Base-by-base conservation (phyloP, 1,140 invertebrate species). In the Triops longicaudatus region DNA sequence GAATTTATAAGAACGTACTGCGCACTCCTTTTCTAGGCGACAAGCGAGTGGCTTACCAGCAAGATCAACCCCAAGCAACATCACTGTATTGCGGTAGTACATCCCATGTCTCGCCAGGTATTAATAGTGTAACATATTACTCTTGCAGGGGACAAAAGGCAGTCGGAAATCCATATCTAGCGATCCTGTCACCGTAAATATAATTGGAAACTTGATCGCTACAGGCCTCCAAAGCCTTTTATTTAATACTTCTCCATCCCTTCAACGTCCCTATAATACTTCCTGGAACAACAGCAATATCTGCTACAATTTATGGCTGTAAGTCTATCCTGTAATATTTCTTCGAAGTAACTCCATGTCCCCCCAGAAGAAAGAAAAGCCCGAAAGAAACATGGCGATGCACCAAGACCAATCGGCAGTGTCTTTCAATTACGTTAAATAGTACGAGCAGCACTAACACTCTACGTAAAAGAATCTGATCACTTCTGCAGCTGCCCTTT, bases 401-500 rank as follows among this genome's bases (percentile, higher is more conserved):
- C 14, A 1, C 4, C 10, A 63, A 63, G 50, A 63, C 22, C 50
- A 63, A 63, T n/a, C 50, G 50, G 2, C 22, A 63, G 4, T n/a
- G n/a, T 63, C 50, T 63, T 22, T 9, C 50, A 63, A 12, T 63
- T 63, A 63, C 14, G 14, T 63, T 63, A 63, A n/a, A 22, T 63
- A 63, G 50, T n/a, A 22, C 14, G 22, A 63, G n/a, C 14, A 22
- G 22, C 2, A 63, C 10, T 22, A 22, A 17, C 4, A 17, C 50
- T 63, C 14, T n/a, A 63, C 50, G 4, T 63, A 22, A 63, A 6
- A 22, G 50, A 63, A 63, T 63, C 44, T 63, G 10, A 63, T 63
- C 50, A 63, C 50, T 63, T 17, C 22, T 63, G 50, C 50, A 63
- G 50, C 44, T 63, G 44, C 50, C 50, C 50, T 63, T 63, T 63